Evolutionary conservation across 2,113 vertebrate species (phyloP).

Genomic region (Pantherophis guttatus): DNA sequence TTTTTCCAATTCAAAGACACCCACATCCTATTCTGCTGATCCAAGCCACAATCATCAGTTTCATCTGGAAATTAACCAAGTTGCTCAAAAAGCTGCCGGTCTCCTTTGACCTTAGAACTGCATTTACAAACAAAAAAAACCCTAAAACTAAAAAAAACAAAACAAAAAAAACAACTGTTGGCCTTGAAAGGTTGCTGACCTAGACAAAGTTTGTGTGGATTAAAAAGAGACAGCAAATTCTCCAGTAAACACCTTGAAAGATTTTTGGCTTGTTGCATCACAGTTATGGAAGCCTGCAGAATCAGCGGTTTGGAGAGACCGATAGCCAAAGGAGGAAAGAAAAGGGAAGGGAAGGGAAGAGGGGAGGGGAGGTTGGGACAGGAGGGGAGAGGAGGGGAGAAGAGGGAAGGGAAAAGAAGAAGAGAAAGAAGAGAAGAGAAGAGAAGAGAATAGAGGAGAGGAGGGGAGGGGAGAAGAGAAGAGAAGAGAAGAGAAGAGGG

Average conservation of each 20-base stretch:
- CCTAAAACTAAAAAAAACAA: background rate
- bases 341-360: background rate
- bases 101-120: background rate
- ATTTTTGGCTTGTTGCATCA: background rate
- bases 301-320: background rate
- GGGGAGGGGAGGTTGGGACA: too few species aligned
- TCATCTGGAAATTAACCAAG: background rate
- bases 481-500: too few species aligned
- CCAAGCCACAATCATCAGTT: background rate
- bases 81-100: background rate
- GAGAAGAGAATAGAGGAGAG: accelerated
- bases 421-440: too few species aligned
- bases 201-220: background rate
- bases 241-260: background rate
- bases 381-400: too few species aligned
- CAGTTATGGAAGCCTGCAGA: background rate
- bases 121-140: background rate
- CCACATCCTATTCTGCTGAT: background rate
- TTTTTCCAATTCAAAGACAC: background rate
- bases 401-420: too few species aligned
- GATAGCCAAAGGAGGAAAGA: background rate
- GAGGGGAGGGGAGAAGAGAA: background rate
- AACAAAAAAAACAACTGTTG: background rate
- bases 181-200: background rate
- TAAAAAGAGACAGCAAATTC: background rate